Base-by-base conservation (phyloP, 2,888 invertebrate genomes). In the Allygus modestus region DNA sequence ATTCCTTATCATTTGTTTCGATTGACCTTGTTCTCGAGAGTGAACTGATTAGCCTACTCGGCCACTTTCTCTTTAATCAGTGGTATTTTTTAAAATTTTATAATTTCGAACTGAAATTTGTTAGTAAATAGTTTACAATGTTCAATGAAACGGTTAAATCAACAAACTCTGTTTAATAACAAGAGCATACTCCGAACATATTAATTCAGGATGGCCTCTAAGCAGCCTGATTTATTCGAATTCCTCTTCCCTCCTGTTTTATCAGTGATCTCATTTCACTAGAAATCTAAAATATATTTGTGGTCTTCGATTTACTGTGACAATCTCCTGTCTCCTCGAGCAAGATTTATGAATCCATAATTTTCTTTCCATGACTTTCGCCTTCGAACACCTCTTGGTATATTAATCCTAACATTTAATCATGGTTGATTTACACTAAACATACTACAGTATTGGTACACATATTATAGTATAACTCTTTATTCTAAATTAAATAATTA, bases 1-100 rank as follows among this genome's bases (percentile, higher is more conserved):
- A 28, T 65, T 31, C 31, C 65, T 65, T 31, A 65, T 65, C 65
- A 31, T 65, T 65, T 65, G 65, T 65, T 65, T 65, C 65, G 28
- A 65, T 65, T 65, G 65, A 65, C 65, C 28, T 65, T 65, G 65
- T 65, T 65, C 65, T 58, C 23, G 51, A 5, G 51, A 51, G 51
- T 12, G 20, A 1, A 58, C 58, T 58, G 58, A 58, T 58, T 9
- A 28, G 17, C 28, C 26, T 5, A 65, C 65, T 54, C 11, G 54
- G 20, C 20, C 11, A 23, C 54, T 54, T 54, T 54, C 54, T 20
- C 54, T 54, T 54, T 54, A 54, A 23, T 46, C 54, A 9, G 2
- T 1, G 9, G 2, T 54, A 5, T 23, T 20, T 0, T 51, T 51
- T 17, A 51, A 15, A 51, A 51, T 51, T 51, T 51, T 15, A 51